phyloP scores from a whole-genome alignment of 2,888 invertebrate species.

The Dryococelus australis region DNA sequence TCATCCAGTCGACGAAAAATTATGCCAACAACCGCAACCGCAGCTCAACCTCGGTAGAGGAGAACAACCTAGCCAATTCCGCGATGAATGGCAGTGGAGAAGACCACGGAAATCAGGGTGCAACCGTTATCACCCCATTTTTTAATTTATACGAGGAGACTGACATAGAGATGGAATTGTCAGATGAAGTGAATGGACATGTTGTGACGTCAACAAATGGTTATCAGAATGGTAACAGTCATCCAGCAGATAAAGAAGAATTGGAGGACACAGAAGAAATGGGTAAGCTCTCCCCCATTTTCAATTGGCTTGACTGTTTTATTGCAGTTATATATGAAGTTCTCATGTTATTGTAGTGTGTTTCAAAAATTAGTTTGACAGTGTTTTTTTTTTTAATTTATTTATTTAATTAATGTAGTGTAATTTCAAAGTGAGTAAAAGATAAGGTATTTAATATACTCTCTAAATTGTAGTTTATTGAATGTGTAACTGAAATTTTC shows the following conservation, averaged over 20 bases:
- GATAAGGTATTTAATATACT: too few species aligned
- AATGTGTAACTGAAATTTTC: too few species aligned
- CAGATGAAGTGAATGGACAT: constrained; percentile 58
- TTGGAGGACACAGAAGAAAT: constrained; percentile 75
- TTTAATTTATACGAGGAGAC: constrained; percentile 59
- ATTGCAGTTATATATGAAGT: too few species aligned
- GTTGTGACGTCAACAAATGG: constrained; percentile 58
- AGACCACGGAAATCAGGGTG: constrained; percentile 23
- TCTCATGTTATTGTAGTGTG: too few species aligned
- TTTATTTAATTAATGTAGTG: too few species aligned
- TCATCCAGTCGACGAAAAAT: constrained; percentile 80
- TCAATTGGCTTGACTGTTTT: too few species aligned
- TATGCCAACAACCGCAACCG: constrained; percentile 47
- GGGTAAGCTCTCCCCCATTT: constrained; percentile 65
- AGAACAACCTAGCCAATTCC: constrained; percentile 62
- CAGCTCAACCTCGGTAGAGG: constrained; percentile 57
- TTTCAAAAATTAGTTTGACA: too few species aligned
- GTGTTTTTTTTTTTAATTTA: too few species aligned
- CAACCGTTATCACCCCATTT: constrained; percentile 44
- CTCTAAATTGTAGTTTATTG: too few species aligned
- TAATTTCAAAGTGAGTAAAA: too few species aligned
- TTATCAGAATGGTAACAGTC: constrained; percentile 68
- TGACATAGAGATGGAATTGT: constrained; percentile 65
- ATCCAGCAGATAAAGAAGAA: constrained; percentile 62
- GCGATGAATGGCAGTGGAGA: constrained; percentile 54